Percentiles rank a stretch among this genome's conserved stretches.
Evolutionary conservation across 2,113 vertebrate genomes (phyloP).

Genomic region (Beaufortia kweichowensis): DNA sequence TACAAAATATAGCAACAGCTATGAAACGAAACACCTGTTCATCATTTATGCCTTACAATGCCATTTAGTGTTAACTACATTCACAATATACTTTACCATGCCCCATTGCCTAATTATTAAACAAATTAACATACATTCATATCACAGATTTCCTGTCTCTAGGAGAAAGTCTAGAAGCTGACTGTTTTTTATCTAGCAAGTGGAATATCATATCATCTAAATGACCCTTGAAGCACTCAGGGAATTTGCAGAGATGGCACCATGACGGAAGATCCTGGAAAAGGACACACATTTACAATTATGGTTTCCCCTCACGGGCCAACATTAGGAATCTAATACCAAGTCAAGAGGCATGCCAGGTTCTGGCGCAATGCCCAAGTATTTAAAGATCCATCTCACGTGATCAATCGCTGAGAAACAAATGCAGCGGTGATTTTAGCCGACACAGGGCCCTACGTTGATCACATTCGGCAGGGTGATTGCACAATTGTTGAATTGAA

Average conservation of each 20-base stretch:
- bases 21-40: too few relatives aligned
- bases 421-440: conserved; percentile 36
- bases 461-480: conserved; percentile 7
- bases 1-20: too few relatives aligned
- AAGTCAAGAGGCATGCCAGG: neutral
- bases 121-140: neutral
- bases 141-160: neutral
- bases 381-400: conserved; percentile 28
- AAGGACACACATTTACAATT: conserved; percentile 48
- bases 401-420: conserved; percentile 26
- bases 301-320: conserved; percentile 14
- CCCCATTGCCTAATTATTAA: too few relatives aligned
- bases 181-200: conserved; percentile 43
- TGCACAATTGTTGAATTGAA: conserved; percentile 40
- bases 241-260: conserved; percentile 56
- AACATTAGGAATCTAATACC: neutral
- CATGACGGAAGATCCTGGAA: conserved; percentile 59
- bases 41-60: too few relatives aligned
- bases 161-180: neutral
- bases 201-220: conserved; percentile 44
- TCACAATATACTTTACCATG: too few relatives aligned
- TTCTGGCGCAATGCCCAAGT: conserved; percentile 9
- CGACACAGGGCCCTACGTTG: conserved; percentile 18
- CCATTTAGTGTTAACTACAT: too few relatives aligned
- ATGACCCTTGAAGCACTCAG: conserved; percentile 57